Evolutionary conservation across 2,113 vertebrate genomes (phyloP), one percentile per base, ranked within the genome.

Genomic region (Phaethornis superciliosus): DNA sequence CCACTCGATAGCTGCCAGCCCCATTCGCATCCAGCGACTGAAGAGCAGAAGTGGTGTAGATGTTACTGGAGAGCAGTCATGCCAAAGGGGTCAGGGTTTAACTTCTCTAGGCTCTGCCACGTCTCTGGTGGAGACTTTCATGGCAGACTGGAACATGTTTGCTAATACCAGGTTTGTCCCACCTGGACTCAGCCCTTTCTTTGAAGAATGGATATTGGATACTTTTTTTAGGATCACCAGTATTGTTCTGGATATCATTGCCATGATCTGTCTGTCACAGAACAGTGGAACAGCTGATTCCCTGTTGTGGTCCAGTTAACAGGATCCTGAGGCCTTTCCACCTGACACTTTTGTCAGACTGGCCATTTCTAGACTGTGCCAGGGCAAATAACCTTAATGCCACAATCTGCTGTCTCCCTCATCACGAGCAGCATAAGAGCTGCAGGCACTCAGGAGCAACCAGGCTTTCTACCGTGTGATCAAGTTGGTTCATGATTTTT

Each of bases 201-300:
- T 82, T 82, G 75, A 80, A 89, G 92, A 72, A 49, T 21, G 75
- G 89, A 76, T 85, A 85, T 23, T 65, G 37, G 79, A 83, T 88
- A 67, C 35, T 65, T 62, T 32, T 32, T 44, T 26, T 82, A 79
- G 81, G 51, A 85, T 93, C 85, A 77, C 9, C 0, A 2, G 24
- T 62, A 46, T 52, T 60, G 22, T 69, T 46, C 33, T 62, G 46
- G 58, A 21, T 80, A 47, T 77, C 67, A 42, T 24, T 62, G 71
- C 46, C 9, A 1, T 3, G 1, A 37, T 37, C 64, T 17, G 81
- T 64, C 65, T 67, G 52, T 30, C 3, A 0, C 37, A 72, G 76
- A 40, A 58, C 51, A 83, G 54, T 15, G 63, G 59, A 92, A 72
- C 80, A 93, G 90, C 59, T 93, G 82, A 74, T 93, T 77, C 20